phyloP scores from a whole-genome alignment of 30 jellyfish, hydroid and myxozoan species.

The Mastigias papua region DNA sequence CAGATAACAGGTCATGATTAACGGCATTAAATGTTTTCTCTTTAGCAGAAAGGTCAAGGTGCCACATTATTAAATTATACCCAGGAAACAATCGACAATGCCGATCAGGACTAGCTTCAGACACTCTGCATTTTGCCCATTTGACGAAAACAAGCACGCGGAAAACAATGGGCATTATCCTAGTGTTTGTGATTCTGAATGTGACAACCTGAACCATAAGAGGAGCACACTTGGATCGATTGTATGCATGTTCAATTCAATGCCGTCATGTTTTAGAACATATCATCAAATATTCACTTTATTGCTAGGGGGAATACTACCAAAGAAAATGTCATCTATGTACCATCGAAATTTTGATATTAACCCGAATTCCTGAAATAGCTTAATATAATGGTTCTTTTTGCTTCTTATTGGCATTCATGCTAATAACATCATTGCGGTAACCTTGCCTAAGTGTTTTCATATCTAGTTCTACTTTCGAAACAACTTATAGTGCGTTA shows the following conservation, averaged over 20 bases:
- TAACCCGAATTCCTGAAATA: no score
- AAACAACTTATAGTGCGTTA: no score
- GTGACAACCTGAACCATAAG: constrained; percentile 26
- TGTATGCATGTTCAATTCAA: constrained; percentile 12
- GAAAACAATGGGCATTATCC: constrained; percentile 16
- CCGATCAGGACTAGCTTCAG: constrained; percentile 17
- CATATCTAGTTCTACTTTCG: no score
- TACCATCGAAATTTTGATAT: no score
- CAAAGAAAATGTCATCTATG: background rate
- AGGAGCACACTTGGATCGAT: constrained; percentile 29
- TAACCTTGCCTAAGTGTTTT: no score
- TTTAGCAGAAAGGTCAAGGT: background rate
- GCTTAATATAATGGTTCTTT: no score
- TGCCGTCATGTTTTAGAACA: constrained; percentile 6
- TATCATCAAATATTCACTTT: constrained; percentile 2
- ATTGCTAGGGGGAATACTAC: constrained; percentile 4
- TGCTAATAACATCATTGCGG: no score
- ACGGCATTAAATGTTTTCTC: background rate
- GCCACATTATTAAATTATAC: background rate
- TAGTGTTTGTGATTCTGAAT: constrained; percentile 19
- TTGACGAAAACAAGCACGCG: constrained; percentile 67
- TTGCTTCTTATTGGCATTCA: no score
- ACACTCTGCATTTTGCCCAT: constrained; percentile 40
- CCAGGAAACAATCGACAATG: constrained; percentile 13
- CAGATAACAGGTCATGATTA: background rate